Percentiles rank a stretch among this genome's conserved stretches.
Conservation (phyloP, 2,113 vertebrate genomes). For the Tragelaphus strepsiceros region DNA sequence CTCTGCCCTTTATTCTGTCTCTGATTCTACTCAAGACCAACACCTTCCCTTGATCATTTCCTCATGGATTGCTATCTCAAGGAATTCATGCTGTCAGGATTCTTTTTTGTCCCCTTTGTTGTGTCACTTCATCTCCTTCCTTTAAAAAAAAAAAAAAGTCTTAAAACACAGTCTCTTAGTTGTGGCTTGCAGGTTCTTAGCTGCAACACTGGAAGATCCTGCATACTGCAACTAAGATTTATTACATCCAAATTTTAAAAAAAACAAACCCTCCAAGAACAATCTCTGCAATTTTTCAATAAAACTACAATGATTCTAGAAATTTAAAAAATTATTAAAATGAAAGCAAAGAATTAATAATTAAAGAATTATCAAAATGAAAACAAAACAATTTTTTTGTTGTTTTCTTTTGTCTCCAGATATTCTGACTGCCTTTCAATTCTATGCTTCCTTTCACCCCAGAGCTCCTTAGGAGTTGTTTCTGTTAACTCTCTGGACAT, state of each 20-base stretch:
- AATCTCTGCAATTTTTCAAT: neutral
- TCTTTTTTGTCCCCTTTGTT: neutral
- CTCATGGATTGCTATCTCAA: neutral
- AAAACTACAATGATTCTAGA: neutral
- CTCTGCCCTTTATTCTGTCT: neutral
- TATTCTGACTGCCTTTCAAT: neutral
- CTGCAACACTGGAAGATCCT: neutral
- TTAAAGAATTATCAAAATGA: neutral
- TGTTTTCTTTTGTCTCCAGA: neutral
- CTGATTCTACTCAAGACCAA: neutral
- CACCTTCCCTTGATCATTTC: neutral
- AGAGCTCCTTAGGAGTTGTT: neutral
- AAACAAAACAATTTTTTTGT: neutral
- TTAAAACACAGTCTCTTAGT: neutral
- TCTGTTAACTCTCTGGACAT: neutral
- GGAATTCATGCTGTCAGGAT: neutral
- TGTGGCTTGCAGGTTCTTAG: neutral
- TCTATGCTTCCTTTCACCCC: neutral
- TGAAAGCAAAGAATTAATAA: neutral
- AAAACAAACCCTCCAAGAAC: neutral
- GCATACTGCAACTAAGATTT: neutral
- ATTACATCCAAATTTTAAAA: neutral
- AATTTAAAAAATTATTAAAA: neutral
- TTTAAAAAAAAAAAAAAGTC: neutral
- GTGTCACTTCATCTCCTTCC: neutral